These are phyloP conservation scores for Macquaria australasica DNA, from an alignment of 2,113 vertebrate species.

Conservation along the genomic window DNA sequence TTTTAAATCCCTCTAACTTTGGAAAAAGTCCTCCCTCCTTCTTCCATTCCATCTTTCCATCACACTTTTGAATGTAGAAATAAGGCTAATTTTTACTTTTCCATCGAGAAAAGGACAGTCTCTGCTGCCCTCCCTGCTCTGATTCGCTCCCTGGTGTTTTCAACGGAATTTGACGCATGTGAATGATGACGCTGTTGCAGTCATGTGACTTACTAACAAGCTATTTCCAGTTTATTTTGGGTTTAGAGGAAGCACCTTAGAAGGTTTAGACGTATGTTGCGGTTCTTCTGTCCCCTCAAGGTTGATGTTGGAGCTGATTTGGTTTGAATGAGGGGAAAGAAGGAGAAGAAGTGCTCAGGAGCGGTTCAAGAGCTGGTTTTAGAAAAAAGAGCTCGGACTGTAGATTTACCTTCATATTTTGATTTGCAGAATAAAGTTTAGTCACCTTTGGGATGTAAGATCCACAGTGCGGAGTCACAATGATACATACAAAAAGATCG, in stretches of 20 bases:
- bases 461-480: not conserved
- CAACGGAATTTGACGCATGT: not conserved
- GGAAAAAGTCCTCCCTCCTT: not conserved
- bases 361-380: too few species aligned
- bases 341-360: not conserved
- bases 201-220: not conserved
- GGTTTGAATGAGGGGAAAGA: not conserved
- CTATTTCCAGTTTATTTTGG: not conserved
- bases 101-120: not conserved
- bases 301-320: too few species aligned
- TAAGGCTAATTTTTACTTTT: not conserved
- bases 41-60: not conserved
- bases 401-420: not conserved
- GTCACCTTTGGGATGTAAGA: not conserved
- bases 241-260: not conserved
- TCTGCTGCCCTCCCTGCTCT: not conserved
- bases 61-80: not conserved
- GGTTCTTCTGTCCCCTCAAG: not conserved
- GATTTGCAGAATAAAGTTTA: not conserved
- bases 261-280: not conserved
- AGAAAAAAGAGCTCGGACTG: not conserved
- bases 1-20: not conserved
- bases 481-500: not conserved
- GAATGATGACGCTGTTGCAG: not conserved
- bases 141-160: not conserved